These are phyloP conservation scores for Aspidiotus destructor DNA, from an alignment of 2,888 invertebrate genomes.

Conservation along the genomic window DNA sequence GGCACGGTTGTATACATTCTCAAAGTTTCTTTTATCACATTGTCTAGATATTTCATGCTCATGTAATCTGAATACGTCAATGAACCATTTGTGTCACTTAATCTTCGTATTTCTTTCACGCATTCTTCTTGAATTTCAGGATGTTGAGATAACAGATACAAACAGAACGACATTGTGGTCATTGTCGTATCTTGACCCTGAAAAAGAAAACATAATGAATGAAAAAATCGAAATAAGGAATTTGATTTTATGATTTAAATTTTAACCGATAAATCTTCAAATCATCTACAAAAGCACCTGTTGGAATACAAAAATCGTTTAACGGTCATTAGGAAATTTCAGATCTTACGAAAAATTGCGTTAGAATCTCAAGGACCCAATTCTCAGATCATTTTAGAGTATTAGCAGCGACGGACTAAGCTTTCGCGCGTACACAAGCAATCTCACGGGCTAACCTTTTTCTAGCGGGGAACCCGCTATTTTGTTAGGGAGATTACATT, in stretches of 20 bases:
- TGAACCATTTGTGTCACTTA: constrained; percentile 16
- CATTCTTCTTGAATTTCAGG: constrained; percentile 25
- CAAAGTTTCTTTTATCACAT: constrained; percentile 33
- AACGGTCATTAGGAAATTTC: too few relatives aligned
- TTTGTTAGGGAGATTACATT: too few relatives aligned
- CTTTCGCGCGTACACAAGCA: too few relatives aligned
- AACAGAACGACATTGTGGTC: constrained; percentile 36
- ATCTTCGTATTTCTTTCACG: constrained; percentile 22
- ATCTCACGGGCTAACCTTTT: too few relatives aligned
- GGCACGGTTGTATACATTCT: constrained; percentile 33
- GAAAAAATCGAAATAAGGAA: neutral
- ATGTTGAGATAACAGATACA: constrained; percentile 36
- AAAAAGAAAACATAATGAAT: constrained; percentile 34
- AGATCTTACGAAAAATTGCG: neutral
- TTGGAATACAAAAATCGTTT: too few relatives aligned
- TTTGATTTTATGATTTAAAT: too few relatives aligned
- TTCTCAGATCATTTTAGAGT: neutral
- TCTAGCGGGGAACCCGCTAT: too few relatives aligned
- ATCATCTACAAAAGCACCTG: too few relatives aligned
- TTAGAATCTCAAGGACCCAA: neutral
- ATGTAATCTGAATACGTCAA: constrained; percentile 31
- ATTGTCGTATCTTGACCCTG: constrained; percentile 38
- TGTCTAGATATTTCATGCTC: constrained; percentile 32
- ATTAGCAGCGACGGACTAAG: too few relatives aligned
- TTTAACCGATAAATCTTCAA: too few relatives aligned